A percentile compares a stretch with the other conserved stretches of the same genome.
These are phyloP conservation scores for Lethrus apterus DNA, from an alignment of 1,140 invertebrate species.

Conservation along the genomic window DNA sequence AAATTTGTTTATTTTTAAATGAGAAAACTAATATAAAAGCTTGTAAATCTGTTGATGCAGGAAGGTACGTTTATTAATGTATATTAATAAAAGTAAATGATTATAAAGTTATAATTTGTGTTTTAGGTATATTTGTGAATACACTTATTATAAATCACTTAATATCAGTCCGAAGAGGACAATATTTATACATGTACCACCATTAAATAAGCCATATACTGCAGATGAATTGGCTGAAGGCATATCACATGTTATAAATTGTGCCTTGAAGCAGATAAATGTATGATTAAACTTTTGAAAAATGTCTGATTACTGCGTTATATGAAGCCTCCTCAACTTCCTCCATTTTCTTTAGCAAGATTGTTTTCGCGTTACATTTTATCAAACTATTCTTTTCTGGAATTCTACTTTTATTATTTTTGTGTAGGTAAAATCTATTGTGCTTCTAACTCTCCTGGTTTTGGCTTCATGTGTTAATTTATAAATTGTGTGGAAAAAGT, in stretches of 20 bases:
- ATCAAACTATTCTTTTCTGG: too few species aligned
- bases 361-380: too few species aligned
- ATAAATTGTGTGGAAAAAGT: too few species aligned
- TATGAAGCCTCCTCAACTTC: too few species aligned
- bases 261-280: conserved; percentile 25
- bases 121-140: conserved; percentile 60
- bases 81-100: not conserved
- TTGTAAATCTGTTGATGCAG: conserved; percentile 42
- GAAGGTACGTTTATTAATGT: conserved; percentile 28
- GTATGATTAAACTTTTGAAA: not conserved
- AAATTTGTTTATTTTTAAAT: conserved; percentile 43
- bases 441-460: too few species aligned
- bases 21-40: conserved; percentile 31
- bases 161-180: conserved; percentile 45
- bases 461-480: too few species aligned
- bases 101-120: conserved; percentile 16
- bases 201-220: conserved; percentile 46
- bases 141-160: conserved; percentile 59
- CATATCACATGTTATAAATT: conserved; percentile 47
- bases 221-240: conserved; percentile 47
- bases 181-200: conserved; percentile 62
- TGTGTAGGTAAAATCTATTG: too few species aligned
- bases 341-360: too few species aligned
- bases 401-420: too few species aligned
- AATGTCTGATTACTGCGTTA: too few species aligned